Percentiles rank a stretch among this genome's conserved stretches.
phyloP scores from a whole-genome alignment of 92 coral and sea anemone species.

The Epizoanthus ramosus region DNA sequence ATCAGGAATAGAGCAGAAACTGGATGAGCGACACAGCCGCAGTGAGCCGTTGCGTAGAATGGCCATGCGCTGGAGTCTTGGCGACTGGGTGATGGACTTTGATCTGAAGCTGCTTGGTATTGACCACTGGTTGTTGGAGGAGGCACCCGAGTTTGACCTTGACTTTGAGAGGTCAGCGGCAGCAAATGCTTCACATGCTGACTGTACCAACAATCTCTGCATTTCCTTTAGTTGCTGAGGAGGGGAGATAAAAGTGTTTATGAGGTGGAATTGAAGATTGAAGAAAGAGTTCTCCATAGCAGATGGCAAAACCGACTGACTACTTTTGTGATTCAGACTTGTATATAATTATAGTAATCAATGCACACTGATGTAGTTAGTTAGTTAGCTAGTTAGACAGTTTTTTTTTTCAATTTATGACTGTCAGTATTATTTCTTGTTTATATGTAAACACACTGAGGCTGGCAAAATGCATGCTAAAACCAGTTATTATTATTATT shows the following conservation, averaged over 20 bases:
- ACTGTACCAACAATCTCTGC: slow-evolving; percentile 95
- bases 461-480: too few relatives aligned
- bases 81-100: slow-evolving; percentile 60
- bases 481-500: too few relatives aligned
- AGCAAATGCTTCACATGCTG: slow-evolving; percentile 95
- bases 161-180: slow-evolving; percentile 92
- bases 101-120: slow-evolving; percentile 51
- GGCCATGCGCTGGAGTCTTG: slow-evolving; percentile 57
- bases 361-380: too few relatives aligned
- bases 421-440: too few relatives aligned
- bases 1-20: slow-evolving; percentile 78
- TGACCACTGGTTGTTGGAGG: slow-evolving; percentile 65
- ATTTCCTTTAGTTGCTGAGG: slow-evolving; percentile 89
- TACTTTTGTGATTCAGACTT: too few relatives aligned
- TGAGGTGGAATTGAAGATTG: not conserved
- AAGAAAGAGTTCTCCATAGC: too few relatives aligned
- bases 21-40: slow-evolving; percentile 68
- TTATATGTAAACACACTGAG: too few relatives aligned
- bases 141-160: slow-evolving; percentile 88
- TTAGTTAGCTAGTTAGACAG: too few relatives aligned
- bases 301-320: too few relatives aligned
- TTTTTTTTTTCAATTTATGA: too few relatives aligned
- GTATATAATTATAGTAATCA: too few relatives aligned
- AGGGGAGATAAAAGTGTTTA: not conserved
- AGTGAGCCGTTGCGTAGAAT: slow-evolving; percentile 53